Base-by-base conservation (phyloP, 1,140 invertebrate genomes). In the Pinna nobilis region DNA sequence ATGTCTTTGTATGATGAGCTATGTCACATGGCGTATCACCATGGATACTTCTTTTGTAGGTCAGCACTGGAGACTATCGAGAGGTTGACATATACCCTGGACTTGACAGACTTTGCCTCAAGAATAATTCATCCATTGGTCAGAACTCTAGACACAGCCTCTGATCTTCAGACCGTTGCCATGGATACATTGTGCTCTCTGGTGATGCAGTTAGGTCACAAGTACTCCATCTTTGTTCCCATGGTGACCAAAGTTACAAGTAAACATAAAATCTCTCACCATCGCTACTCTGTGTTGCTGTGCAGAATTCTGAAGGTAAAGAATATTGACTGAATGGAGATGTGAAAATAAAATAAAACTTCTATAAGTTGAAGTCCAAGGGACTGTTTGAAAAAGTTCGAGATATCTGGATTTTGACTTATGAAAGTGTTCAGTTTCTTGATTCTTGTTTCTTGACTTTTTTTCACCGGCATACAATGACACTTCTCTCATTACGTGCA, bases 131-230 rank as follows among this genome's bases (percentile, higher is more conserved):
- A 99, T 89, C 95, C 97, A 0, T 86, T 98, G 47, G 91, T 93
- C 33, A 90, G 97, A 32, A 95, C 94, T 0, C 87, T 99, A 49
- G 97, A 98, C 79, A 93, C 92, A 0, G 94, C 92, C 82, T 93
- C 95, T 0, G 93, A 96, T 50, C 86, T 98, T 35, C 91, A 96
- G 3, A 88, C 75, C 39, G 74, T 93, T 6, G 95, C 95, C 0
- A 97, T 99, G 95, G 95, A 98, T 60, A 96, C 96, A 0, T 89
- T 99, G 0, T 95, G 95, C 81, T 93, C 96, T 0, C 84, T 99
- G 44, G 93, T 97, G 4, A 91, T 94, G 20, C 97, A 98, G 86
- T 90, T 99, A 41, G 96, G 96, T 0, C 93, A 94, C 51, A 97
- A 97, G 82, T 99, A 95, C 87, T 92, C 93, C 72, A 95, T 98